Percentiles rank a stretch among this genome's conserved stretches.
Evolutionary conservation across 2,797 vertebrate genomes (phyloP).

Genomic region (Octomys mimax): DNA sequence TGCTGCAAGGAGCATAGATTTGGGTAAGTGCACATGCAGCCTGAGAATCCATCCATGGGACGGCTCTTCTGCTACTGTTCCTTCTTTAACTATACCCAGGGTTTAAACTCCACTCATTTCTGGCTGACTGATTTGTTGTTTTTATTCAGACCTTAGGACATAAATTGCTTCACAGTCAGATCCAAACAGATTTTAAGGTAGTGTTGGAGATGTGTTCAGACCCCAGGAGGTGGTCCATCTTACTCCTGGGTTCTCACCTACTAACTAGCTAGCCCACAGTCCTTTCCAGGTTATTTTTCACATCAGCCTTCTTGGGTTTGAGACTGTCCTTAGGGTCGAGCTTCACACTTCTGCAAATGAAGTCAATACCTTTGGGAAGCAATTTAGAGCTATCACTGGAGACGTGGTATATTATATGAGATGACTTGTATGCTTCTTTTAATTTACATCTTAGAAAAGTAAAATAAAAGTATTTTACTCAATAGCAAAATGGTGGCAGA

Average conservation of each 20-base stretch:
- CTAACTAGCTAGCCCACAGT: neutral
- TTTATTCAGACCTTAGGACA: neutral
- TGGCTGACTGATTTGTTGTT: neutral
- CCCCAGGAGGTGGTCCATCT: neutral
- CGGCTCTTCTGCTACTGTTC: neutral
- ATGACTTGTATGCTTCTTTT: neutral
- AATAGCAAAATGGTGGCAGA: neutral
- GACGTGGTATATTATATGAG: neutral
- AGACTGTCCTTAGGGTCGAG: neutral
- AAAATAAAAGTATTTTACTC: conserved; percentile 17
- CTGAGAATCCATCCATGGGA: neutral
- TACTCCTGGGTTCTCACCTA: neutral
- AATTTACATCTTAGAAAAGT: conserved; percentile 18
- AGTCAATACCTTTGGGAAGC: neutral
- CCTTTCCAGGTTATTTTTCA: neutral
- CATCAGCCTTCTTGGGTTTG: neutral
- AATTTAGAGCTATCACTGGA: neutral
- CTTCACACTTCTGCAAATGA: neutral
- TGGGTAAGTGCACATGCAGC: neutral
- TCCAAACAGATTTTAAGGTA: conserved; percentile 34
- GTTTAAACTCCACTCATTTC: conserved; percentile 43
- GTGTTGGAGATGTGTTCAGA: conserved; percentile 32
- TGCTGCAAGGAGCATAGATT: neutral
- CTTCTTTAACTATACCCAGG: conserved; percentile 13
- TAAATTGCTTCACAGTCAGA: conserved; percentile 19